Conservation (phyloP, 2,888 invertebrate genomes). For the Monochamus alternatus region DNA sequence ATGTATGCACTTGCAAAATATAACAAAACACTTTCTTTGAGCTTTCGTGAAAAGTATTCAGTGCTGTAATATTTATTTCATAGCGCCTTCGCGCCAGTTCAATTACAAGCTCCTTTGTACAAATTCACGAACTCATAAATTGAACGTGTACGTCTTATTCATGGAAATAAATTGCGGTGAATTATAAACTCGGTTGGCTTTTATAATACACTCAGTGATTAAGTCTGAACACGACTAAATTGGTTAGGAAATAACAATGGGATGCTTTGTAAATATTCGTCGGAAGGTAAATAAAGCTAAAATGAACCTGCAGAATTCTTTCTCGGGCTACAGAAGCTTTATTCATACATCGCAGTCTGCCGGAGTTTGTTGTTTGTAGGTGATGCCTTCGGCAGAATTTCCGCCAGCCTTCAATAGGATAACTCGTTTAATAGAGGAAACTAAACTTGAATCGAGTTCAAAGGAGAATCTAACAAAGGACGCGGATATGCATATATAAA, state of each 20-base stretch:
- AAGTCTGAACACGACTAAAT: constrained; percentile 2
- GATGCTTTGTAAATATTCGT: neutral
- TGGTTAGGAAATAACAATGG: neutral
- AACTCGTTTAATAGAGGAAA: neutral
- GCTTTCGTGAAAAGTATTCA: too few relatives aligned
- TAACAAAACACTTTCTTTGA: too few relatives aligned
- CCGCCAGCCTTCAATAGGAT: constrained; percentile 3
- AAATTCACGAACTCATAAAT: neutral
- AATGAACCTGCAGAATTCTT: constrained; percentile 8
- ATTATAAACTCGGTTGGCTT: neutral
- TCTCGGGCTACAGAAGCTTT: neutral
- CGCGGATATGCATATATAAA: neutral
- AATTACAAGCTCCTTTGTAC: too few relatives aligned
- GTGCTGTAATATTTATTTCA: too few relatives aligned
- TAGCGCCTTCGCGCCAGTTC: too few relatives aligned
- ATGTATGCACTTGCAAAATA: too few relatives aligned
- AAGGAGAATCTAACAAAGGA: neutral
- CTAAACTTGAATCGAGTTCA: neutral
- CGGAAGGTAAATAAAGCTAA: constrained; percentile 10
- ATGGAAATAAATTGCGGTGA: constrained; percentile 6
- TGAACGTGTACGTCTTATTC: neutral
- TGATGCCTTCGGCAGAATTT: constrained; percentile 22
- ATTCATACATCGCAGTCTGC: constrained; percentile 16
- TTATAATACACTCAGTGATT: constrained; percentile 7
- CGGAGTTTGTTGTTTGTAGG: constrained; percentile 15